These are phyloP conservation scores for Sycophila sp. DNA, from an alignment of 1,140 invertebrate species.

Conservation along the genomic window DNA sequence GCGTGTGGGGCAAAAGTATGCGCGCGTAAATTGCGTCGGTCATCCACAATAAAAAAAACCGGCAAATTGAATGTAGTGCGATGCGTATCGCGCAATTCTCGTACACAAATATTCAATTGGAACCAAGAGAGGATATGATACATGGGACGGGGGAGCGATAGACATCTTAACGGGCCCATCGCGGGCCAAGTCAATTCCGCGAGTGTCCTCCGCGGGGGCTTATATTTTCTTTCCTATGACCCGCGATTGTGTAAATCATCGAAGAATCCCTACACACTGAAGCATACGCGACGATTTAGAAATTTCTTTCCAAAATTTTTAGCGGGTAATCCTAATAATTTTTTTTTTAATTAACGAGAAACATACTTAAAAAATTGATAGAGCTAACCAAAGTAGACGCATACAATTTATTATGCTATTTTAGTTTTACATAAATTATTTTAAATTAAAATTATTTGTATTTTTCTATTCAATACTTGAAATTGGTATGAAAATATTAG, in stretches of 20 bases:
- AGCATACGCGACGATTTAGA: too few relatives aligned
- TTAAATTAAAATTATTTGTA: too few relatives aligned
- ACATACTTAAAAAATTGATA: too few relatives aligned
- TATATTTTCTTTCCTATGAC: background rate
- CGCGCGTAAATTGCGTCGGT: background rate
- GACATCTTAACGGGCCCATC: slow-evolving; percentile 16
- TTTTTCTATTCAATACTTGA: too few relatives aligned
- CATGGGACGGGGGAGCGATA: slow-evolving; percentile 4
- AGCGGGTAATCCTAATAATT: too few relatives aligned
- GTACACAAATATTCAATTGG: slow-evolving; percentile 32
- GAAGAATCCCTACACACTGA: too few relatives aligned
- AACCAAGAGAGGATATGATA: background rate
- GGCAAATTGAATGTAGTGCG: slow-evolving; percentile 27
- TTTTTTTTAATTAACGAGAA: too few relatives aligned
- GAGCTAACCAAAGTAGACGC: too few relatives aligned
- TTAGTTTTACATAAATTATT: too few relatives aligned
- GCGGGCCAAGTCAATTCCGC: slow-evolving; percentile 2
- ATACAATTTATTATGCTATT: too few relatives aligned
- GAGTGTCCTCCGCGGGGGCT: background rate
- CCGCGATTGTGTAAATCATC: background rate
- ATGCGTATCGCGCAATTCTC: background rate
- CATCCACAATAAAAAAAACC: slow-evolving; percentile 7
- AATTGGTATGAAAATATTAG: too few relatives aligned
- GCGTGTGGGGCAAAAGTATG: background rate
- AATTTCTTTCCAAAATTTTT: too few relatives aligned